Evolutionary conservation across 35 echinoderm and acorn worm genomes (phyloP).

Genomic region (Lytechinus pictus): DNA sequence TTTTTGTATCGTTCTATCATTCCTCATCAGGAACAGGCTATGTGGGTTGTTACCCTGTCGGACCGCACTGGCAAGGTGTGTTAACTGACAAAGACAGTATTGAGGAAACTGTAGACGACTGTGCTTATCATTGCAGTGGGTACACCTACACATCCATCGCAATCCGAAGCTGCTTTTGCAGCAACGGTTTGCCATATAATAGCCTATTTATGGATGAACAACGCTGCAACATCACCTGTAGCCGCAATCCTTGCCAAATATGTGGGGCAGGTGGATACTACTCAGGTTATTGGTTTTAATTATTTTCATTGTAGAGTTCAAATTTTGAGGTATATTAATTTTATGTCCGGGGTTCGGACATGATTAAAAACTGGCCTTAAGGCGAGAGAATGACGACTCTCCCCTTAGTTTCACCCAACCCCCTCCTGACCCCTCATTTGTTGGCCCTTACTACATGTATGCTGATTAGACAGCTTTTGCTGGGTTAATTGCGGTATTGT

Average conservation of each 20-base stretch:
- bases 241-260: too few species aligned
- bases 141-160: background rate
- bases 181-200: background rate
- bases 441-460: too few species aligned
- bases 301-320: too few species aligned
- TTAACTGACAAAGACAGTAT: background rate
- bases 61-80: background rate
- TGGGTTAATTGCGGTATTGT: too few species aligned
- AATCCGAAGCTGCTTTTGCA: background rate
- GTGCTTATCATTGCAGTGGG: background rate
- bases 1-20: background rate
- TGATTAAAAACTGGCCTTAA: too few species aligned
- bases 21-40: background rate
- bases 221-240: background rate
- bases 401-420: too few species aligned
- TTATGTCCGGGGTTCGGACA: too few species aligned
- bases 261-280: background rate
- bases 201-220: background rate
- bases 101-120: background rate
- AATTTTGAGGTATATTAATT: too few species aligned
- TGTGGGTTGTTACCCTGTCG: background rate
- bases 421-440: too few species aligned
- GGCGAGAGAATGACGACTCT: too few species aligned
- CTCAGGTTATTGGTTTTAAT: background rate
- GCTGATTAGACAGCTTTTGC: too few species aligned